Evolutionary conservation across 2,113 vertebrate genomes (phyloP), one percentile per base, ranked within the genome.

Genomic region (Petrocephalus zakoni): DNA sequence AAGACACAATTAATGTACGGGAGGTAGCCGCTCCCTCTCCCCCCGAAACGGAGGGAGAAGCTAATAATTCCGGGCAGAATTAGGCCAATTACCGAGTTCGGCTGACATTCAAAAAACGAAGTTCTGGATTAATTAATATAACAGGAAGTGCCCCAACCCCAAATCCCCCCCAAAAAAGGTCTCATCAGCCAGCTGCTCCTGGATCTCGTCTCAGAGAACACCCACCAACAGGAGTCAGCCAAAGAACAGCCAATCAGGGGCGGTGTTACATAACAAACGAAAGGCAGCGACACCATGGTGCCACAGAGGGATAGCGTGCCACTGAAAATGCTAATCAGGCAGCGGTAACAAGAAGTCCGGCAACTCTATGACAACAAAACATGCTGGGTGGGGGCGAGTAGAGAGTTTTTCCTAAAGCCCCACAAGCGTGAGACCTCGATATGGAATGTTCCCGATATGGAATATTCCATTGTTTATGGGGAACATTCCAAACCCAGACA

Each of bases 21-120:
- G 49, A 22, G 49, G n/a, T 53, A 37, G 83, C 49, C 1, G 58
- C 5, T 85, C 6, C 47, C 11, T n/a, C 83, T 85, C 25, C n/a
- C 52, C 42, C 19, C 34, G 17, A 34, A 21, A 46, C 1, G 25
- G 25, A 29, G 25, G 11, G 46, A 55, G 22, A 51, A 52, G 19
- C 51, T 85, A 85, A 85, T 85, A n/a, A 84, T 84, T 22, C 21
- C 9, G 51, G 84, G 51, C 84, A 53, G 84, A 85, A 53, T 53
- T 34, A 85, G 49, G 21, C 25, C 51, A 85, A 29, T 19, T 85
- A 29, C 10, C 6, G 25, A 53, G 84, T 85, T 55, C 25, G n/a
- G 37, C 78, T 85, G 84, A 85, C 25, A 85, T 34, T 34, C 15
- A 52, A 34, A 55, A 64, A 85, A 85, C 17, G 15, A 85, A 37